phyloP scores from a whole-genome alignment of 2,113 vertebrate genomes.

The Platycercus adscitus region DNA sequence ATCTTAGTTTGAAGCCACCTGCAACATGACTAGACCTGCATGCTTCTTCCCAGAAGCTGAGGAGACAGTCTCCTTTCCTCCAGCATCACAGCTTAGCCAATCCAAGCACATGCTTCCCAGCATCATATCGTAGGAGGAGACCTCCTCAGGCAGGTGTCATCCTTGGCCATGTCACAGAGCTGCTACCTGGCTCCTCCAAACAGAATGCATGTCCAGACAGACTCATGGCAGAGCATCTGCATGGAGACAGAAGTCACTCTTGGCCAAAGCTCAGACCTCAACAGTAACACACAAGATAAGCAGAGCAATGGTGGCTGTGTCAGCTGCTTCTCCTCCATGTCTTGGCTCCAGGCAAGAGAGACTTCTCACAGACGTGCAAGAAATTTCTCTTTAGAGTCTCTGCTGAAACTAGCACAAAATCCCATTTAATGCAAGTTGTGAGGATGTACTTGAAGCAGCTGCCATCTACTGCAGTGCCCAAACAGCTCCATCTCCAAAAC shows the following conservation, averaged over 20 bases:
- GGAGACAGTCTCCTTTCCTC: background rate
- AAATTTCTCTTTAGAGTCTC: background rate
- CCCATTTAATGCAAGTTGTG: background rate
- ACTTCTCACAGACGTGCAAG: background rate
- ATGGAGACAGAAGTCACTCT: background rate
- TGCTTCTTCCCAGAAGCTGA: background rate
- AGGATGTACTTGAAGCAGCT: background rate
- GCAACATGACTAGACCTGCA: background rate
- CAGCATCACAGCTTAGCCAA: background rate
- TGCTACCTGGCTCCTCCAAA: background rate
- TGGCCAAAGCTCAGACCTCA: background rate
- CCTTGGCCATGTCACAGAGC: background rate
- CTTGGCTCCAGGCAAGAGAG: background rate
- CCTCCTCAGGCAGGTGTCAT: background rate
- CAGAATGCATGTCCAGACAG: background rate
- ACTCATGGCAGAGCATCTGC: background rate
- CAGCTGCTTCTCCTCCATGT: background rate
- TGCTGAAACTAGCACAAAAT: background rate
- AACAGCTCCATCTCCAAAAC: background rate
- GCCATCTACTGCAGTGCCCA: background rate
- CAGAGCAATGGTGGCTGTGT: background rate
- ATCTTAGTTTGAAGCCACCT: background rate
- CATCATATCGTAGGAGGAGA: fast-evolving
- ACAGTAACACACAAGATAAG: background rate
- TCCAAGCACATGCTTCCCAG: background rate